Evolutionary conservation across 2,888 invertebrate species (phyloP).

Genomic region (Lasioglossum villosulum): DNA sequence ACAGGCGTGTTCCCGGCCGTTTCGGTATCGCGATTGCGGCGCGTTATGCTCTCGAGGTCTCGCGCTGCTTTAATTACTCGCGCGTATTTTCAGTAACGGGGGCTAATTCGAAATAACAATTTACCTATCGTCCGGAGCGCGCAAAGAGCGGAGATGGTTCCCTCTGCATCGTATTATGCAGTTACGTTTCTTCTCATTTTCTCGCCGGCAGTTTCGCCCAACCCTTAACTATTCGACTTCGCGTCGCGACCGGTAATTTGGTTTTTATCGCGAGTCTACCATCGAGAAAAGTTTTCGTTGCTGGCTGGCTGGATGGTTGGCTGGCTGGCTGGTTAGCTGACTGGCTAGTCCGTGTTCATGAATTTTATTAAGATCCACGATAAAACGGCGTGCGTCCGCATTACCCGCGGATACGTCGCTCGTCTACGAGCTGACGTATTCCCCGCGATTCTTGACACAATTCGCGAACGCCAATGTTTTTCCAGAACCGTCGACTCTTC

Average conservation of each 20-base stretch:
- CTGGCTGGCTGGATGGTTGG: conserved; percentile 48
- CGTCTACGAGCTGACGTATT: conserved; percentile 32
- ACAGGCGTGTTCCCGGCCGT: neutral
- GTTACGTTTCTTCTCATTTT: conserved; percentile 69
- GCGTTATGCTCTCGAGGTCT: neutral
- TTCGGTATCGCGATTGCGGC: neutral
- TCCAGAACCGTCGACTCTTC: neutral
- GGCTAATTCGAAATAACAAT: conserved; percentile 73
- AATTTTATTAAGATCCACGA: conserved; percentile 81
- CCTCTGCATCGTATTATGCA: conserved; percentile 53
- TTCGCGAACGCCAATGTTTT: conserved; percentile 32
- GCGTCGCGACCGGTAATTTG: conserved; percentile 79
- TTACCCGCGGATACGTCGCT: conserved; percentile 49
- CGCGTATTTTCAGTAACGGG: conserved; percentile 60
- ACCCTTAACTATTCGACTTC: conserved; percentile 57
- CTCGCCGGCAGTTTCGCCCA: conserved; percentile 50
- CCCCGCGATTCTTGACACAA: conserved; percentile 53
- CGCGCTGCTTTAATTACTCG: conserved; percentile 57
- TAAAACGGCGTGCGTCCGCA: conserved; percentile 69
- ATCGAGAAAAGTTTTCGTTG: conserved; percentile 80
- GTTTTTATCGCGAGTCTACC: conserved; percentile 80
- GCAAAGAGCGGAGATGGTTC: conserved; percentile 30
- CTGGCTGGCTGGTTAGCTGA: conserved; percentile 1
- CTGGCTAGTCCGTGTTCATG: conserved; percentile 77
- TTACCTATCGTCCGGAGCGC: conserved; percentile 51